Evolutionary conservation across 1,140 invertebrate genomes (phyloP).

Genomic region (Chymomyza costata): DNA sequence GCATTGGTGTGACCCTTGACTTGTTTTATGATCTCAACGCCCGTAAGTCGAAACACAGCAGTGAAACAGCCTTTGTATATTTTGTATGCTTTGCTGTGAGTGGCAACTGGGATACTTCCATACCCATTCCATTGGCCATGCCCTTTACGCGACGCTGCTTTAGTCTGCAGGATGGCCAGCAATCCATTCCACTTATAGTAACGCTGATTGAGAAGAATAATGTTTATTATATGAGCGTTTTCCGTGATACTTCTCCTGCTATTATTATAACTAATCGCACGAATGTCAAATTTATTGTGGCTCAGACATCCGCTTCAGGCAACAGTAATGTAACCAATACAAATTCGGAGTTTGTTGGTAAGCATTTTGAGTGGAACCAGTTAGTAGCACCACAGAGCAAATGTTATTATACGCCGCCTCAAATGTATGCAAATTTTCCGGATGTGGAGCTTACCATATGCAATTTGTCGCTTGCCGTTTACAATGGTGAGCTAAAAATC

Average conservation of each 20-base stretch:
- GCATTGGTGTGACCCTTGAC: conserved; percentile 45
- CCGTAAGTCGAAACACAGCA: conserved; percentile 40
- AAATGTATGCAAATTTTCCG: conserved; percentile 65
- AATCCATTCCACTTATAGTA: conserved; percentile 58
- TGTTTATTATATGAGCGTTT: conserved; percentile 59
- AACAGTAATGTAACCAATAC: conserved; percentile 63
- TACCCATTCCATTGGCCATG: conserved; percentile 52
- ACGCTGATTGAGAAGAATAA: conserved; percentile 61
- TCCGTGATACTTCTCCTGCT: conserved; percentile 50
- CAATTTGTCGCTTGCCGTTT: conserved; percentile 60
- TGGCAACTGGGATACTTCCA: conserved; percentile 43
- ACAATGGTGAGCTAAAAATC: conserved; percentile 25
- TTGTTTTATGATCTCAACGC: conserved; percentile 56
- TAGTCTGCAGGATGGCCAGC: conserved; percentile 47
- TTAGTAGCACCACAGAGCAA: conserved; percentile 44
- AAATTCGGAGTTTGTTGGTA: conserved; percentile 52
- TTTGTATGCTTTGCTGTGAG: conserved; percentile 51
- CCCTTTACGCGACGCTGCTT: conserved; percentile 64
- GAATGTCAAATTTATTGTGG: conserved; percentile 58
- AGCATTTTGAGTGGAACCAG: conserved; percentile 69
- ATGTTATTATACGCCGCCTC: conserved; percentile 69
- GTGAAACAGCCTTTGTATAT: conserved; percentile 61
- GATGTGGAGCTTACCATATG: conserved; percentile 66
- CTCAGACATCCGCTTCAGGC: conserved; percentile 61
- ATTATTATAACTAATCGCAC: conserved; percentile 63